phyloP scores from a whole-genome alignment of 2,888 invertebrate genomes.

The Liodrosophila aerea region DNA sequence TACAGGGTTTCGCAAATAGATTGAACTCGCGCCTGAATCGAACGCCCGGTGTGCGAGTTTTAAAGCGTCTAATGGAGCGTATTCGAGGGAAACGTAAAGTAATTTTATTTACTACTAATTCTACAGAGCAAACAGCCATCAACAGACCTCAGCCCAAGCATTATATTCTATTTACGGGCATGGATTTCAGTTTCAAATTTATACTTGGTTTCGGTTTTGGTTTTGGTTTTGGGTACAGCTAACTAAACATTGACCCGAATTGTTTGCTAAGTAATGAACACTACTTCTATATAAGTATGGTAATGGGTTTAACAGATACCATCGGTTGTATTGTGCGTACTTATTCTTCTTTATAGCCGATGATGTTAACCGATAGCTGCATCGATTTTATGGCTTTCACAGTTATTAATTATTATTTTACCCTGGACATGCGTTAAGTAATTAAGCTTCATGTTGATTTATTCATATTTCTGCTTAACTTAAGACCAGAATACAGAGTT shows the following conservation, averaged over 20 bases:
- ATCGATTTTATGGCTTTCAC: slow-evolving; percentile 34
- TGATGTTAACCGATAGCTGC: slow-evolving; percentile 21
- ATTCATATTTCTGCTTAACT: slow-evolving; percentile 7
- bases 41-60: slow-evolving; percentile 81
- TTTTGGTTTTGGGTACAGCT: slow-evolving; percentile 12
- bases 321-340: slow-evolving; percentile 11
- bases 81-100: slow-evolving; percentile 83
- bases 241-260: slow-evolving; percentile 40
- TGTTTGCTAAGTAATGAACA: slow-evolving; percentile 26
- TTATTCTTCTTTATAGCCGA: slow-evolving; percentile 27
- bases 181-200: slow-evolving; percentile 7
- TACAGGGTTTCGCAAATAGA: slow-evolving; percentile 82
- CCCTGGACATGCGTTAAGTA: slow-evolving; percentile 33
- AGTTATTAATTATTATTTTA: slow-evolving; percentile 52
- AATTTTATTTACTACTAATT: slow-evolving; percentile 81
- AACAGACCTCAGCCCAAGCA: slow-evolving; percentile 23
- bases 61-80: slow-evolving; percentile 82
- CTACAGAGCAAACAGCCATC: slow-evolving; percentile 39
- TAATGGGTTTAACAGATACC: slow-evolving; percentile 36
- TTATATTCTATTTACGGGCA: slow-evolving; percentile 19
- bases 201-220: slow-evolving; percentile 1
- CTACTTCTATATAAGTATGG: slow-evolving; percentile 11
- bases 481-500: slow-evolving; percentile 4
- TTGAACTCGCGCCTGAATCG: slow-evolving; percentile 82
- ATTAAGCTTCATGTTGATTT: slow-evolving; percentile 45